These are phyloP conservation scores for Vanessa cardui DNA, from an alignment of 2,888 invertebrate species.

Conservation along the genomic window DNA sequence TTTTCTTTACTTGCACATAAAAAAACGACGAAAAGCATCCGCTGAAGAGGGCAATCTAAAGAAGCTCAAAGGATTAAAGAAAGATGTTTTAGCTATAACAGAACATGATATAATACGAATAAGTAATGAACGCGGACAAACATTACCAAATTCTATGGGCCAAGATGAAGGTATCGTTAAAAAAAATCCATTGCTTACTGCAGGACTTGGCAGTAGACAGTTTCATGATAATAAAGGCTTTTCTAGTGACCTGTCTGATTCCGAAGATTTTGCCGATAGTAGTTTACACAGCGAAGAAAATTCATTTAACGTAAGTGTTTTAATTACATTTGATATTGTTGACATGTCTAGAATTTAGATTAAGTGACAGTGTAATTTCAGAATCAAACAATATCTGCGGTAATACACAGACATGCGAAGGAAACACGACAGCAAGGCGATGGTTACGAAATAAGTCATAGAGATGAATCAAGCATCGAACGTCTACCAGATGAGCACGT, in stretches of 20 bases:
- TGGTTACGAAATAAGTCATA: slow-evolving; percentile 64
- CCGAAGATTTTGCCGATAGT: slow-evolving; percentile 81
- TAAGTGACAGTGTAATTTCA: slow-evolving; percentile 47
- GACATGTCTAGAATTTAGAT: not conserved
- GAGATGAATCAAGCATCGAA: slow-evolving; percentile 85
- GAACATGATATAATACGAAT: slow-evolving; percentile 76
- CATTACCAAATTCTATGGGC: slow-evolving; percentile 69
- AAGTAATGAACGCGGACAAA: slow-evolving; percentile 68
- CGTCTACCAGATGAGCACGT: slow-evolving; percentile 92
- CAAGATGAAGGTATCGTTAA: slow-evolving; percentile 89
- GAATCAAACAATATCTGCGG: slow-evolving; percentile 85
- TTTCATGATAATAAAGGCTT: slow-evolving; percentile 79
- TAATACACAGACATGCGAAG: slow-evolving; percentile 85
- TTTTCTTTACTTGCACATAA: slow-evolving; percentile 90
- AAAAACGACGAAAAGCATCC: slow-evolving; percentile 83
- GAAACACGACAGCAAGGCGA: slow-evolving; percentile 65
- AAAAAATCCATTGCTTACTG: slow-evolving; percentile 87
- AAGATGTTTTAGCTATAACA: slow-evolving; percentile 69
- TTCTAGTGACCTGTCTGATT: slow-evolving; percentile 84
- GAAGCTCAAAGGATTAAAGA: slow-evolving; percentile 65
- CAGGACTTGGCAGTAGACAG: slow-evolving; percentile 77
- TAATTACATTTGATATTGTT: not conserved
- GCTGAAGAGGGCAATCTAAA: slow-evolving; percentile 73
- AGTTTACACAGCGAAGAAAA: slow-evolving; percentile 64
- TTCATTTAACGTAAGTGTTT: slow-evolving; percentile 59